These are phyloP conservation scores for Tetheella fluctuosa DNA, from an alignment of 2,888 invertebrate genomes.

Conservation along the genomic window DNA sequence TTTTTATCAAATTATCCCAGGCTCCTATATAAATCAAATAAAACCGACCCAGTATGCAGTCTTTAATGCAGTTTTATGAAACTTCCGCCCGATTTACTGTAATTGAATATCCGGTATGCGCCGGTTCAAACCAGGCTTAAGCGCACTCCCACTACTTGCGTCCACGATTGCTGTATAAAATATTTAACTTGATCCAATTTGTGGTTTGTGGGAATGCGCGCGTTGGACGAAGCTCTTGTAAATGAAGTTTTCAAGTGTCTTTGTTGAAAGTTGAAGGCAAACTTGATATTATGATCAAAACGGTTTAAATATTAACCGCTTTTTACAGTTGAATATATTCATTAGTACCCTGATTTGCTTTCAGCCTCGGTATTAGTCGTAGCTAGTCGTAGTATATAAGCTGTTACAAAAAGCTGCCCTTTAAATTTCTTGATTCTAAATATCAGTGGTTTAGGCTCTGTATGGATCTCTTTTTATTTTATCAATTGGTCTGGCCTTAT, in stretches of 20 bases:
- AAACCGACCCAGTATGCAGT: background rate
- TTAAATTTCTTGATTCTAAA: too few relatives aligned
- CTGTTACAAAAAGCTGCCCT: too few relatives aligned
- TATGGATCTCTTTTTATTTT: too few relatives aligned
- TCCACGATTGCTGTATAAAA: slow-evolving; percentile 11
- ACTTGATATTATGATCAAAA: background rate
- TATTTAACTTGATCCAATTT: slow-evolving; percentile 13
- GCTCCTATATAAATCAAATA: background rate
- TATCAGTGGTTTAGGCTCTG: too few relatives aligned
- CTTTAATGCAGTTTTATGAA: slow-evolving; percentile 2
- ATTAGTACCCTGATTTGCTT: too few relatives aligned
- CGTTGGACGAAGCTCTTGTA: background rate
- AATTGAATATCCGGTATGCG: slow-evolving; percentile 13
- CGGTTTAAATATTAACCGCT: too few relatives aligned
- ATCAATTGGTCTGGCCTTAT: too few relatives aligned
- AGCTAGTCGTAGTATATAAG: too few relatives aligned
- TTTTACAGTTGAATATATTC: too few relatives aligned
- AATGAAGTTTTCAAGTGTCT: slow-evolving; percentile 4
- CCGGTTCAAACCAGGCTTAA: slow-evolving; percentile 3
- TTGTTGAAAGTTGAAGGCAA: background rate
- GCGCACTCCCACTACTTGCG: background rate
- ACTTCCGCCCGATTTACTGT: slow-evolving; percentile 6
- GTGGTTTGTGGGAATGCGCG: slow-evolving; percentile 10
- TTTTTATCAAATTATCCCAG: background rate
- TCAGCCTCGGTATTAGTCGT: too few relatives aligned